Percentiles rank a stretch among this genome's conserved stretches.
These are phyloP conservation scores for Anser brachyrhynchus DNA, from an alignment of 2,113 vertebrate genomes.

Conservation along the genomic window DNA sequence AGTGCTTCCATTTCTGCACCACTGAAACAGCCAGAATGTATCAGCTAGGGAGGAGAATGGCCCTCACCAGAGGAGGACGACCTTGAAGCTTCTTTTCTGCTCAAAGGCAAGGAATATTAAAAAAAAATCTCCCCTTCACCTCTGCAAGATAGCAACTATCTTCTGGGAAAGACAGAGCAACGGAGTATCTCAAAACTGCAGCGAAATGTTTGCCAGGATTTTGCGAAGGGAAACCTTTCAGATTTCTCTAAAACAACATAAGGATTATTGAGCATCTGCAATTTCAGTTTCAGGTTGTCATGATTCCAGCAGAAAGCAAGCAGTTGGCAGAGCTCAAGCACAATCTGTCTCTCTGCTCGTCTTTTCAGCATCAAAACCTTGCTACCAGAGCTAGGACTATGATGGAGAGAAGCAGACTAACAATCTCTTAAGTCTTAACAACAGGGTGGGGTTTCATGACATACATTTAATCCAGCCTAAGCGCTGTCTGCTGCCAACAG, in stretches of 20 bases:
- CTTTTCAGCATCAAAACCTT: background rate
- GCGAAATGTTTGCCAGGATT: background rate
- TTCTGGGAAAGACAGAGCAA: background rate
- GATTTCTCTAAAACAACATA: background rate
- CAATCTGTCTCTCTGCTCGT: background rate
- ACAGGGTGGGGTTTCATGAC: background rate
- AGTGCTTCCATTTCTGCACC: fast-evolving
- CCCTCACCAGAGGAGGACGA: background rate
- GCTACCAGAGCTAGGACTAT: background rate
- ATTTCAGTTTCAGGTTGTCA: too few species aligned
- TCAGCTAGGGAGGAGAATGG: background rate
- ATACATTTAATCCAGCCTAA: background rate
- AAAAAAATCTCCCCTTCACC: background rate
- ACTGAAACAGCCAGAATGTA: background rate
- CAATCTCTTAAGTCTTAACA: background rate
- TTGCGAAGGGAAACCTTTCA: background rate
- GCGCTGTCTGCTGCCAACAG: background rate
- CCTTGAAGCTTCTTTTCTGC: background rate
- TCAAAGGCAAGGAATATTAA: background rate
- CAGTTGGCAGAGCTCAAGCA: background rate
- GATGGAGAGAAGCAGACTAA: background rate
- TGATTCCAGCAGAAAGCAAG: background rate
- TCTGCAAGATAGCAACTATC: background rate
- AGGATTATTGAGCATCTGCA: background rate
- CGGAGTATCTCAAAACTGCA: background rate